Evolutionary conservation across 2,797 vertebrate genomes (phyloP).

Genomic region (Liasis olivaceus): DNA sequence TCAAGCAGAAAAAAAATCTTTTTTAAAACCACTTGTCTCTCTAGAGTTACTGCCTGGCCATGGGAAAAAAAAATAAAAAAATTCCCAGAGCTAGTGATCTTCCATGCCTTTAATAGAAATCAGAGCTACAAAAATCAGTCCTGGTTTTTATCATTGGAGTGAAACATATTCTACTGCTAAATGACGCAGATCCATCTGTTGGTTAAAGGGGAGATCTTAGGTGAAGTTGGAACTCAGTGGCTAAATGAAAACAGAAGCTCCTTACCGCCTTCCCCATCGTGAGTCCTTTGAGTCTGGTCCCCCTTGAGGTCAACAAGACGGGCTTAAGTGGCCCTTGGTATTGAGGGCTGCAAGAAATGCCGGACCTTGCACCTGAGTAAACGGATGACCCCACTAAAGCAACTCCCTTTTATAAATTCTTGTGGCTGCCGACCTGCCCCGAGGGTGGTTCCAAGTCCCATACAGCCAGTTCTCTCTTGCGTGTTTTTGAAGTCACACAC

Average conservation of each 20-base stretch:
- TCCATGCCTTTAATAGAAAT: not conserved
- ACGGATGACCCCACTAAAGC: not conserved
- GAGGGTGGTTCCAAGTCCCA: not conserved
- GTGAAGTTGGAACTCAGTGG: not conserved
- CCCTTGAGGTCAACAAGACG: not conserved
- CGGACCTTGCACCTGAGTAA: not conserved
- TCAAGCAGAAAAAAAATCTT: not conserved
- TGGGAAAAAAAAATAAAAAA: not conserved
- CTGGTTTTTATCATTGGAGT: not conserved
- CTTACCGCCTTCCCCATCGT: constrained; percentile 34
- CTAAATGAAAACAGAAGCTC: not conserved
- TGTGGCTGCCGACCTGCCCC: not conserved
- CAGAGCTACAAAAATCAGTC: not conserved
- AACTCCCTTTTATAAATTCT: constrained; percentile 31
- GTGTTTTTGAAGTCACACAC: constrained; percentile 8
- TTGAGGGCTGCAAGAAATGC: not conserved
- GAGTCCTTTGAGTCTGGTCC: not conserved
- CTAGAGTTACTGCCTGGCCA: not conserved
- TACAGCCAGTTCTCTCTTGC: not conserved
- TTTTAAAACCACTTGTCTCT: not conserved
- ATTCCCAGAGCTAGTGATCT: no score
- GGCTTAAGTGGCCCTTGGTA: not conserved
- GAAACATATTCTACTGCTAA: not conserved
- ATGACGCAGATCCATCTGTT: not conserved
- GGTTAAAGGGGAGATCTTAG: not conserved